These are phyloP conservation scores for Sclerodermus sp. DNA, from an alignment of 2,888 invertebrate genomes.

Conservation along the genomic window DNA sequence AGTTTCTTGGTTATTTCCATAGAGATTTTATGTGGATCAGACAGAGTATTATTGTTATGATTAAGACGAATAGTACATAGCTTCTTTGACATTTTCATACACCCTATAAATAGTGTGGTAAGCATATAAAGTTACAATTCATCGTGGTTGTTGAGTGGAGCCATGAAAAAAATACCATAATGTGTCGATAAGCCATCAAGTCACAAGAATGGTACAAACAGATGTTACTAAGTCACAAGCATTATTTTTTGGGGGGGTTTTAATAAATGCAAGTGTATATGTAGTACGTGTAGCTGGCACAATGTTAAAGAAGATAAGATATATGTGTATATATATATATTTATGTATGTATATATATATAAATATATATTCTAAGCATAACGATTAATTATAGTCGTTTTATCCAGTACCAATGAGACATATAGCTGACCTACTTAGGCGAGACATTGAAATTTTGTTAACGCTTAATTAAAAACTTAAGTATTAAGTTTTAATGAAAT, in stretches of 20 bases:
- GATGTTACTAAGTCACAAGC: conserved; percentile 36
- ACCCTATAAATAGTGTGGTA: too few species aligned
- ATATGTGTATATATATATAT: conserved; percentile 7
- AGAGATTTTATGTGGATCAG: neutral
- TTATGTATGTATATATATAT: conserved; percentile 6
- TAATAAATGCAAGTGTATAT: conserved; percentile 9
- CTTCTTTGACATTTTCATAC: neutral
- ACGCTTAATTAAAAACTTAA: too few species aligned
- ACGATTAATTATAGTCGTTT: conserved; percentile 28
- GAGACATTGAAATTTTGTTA: conserved; percentile 4
- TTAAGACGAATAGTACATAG: neutral
- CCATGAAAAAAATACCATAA: too few species aligned
- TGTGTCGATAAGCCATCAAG: conserved; percentile 14
- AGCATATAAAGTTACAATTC: too few species aligned
- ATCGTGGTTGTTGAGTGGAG: too few species aligned
- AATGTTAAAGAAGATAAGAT: neutral
- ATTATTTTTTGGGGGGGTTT: conserved; percentile 6
- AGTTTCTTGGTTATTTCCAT: neutral
- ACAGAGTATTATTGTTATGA: neutral
- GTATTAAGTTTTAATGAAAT: too few species aligned
- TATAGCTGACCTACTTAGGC: conserved; percentile 6
- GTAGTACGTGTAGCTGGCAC: too few species aligned
- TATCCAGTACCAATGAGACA: conserved; percentile 37
- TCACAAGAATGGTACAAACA: conserved; percentile 26
- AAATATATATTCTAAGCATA: conserved; percentile 6